Base-by-base conservation (phyloP, 2,888 invertebrate species). In the Cheilosia scutellata region DNA sequence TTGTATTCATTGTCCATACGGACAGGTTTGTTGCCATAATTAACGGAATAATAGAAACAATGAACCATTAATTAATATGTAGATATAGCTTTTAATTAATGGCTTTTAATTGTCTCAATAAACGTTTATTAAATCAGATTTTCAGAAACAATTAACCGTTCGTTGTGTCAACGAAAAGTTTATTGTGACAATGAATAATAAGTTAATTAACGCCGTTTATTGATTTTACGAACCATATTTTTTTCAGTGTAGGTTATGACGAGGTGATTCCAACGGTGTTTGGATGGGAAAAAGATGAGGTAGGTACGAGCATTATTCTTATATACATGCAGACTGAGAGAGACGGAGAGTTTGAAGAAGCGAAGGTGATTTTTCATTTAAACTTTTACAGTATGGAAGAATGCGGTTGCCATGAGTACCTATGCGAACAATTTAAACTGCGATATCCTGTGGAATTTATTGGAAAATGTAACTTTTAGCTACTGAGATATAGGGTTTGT, bases 171-270 rank as follows among this genome's bases (percentile, higher is more conserved):
- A n/a, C n/a, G n/a, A n/a, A n/a, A n/a, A n/a, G n/a, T n/a, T n/a
- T n/a, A n/a, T n/a, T n/a, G n/a, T n/a, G n/a, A n/a, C n/a, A n/a
- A n/a, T n/a, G n/a, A n/a, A n/a, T n/a, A n/a, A n/a, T n/a, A n/a
- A n/a, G n/a, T n/a, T n/a, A n/a, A n/a, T n/a, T n/a, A n/a, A n/a
- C n/a, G n/a, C n/a, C n/a, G n/a, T n/a, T n/a, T n/a, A n/a, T n/a
- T n/a, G n/a, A n/a, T n/a, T n/a, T n/a, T n/a, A n/a, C n/a, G n/a
- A n/a, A n/a, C n/a, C n/a, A n/a, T n/a, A n/a, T n/a, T n/a, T n/a
- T n/a, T n/a, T n/a, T n/a, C n/a, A n/a, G n/a, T n/a, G n/a, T 76
- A 82, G 76, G 86, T 82, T 86, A 77, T 76, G 72, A 77, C 68
- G 72, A 77, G 76, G 80, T 82, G 66, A 42, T 62, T 70, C 58